A percentile compares a stretch with the other conserved stretches of the same genome.
Evolutionary conservation across 1,140 invertebrate species (phyloP).

Genomic region (Parasteatoda tepidariorum): DNA sequence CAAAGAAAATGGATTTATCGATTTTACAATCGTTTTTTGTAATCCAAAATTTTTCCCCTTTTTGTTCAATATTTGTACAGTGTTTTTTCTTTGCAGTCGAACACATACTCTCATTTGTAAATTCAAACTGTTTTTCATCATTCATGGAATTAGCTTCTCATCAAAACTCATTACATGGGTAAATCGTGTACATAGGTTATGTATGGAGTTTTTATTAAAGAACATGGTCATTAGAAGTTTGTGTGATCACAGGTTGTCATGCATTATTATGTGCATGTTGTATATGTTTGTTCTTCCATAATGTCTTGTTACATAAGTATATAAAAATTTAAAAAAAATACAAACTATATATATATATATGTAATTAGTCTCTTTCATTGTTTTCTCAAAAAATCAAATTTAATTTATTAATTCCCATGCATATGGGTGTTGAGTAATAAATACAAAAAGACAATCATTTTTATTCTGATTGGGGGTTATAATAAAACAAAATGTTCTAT

Average conservation of each 20-base stretch:
- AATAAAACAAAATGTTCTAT: no score
- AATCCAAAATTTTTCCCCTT: not conserved
- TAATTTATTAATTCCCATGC: no score
- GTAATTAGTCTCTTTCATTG: slow-evolving; percentile 34
- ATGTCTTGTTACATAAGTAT: slow-evolving; percentile 29
- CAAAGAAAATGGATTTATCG: not conserved
- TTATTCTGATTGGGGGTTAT: no score
- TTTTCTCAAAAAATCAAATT: no score
- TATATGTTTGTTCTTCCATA: slow-evolving; percentile 55
- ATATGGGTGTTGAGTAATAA: no score
- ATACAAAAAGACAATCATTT: not conserved
- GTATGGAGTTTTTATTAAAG: slow-evolving; percentile 32
- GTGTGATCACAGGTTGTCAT: slow-evolving; percentile 28
- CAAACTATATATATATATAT: slow-evolving; percentile 37
- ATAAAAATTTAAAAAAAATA: slow-evolving; percentile 44
- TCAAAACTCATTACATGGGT: slow-evolving; percentile 22
- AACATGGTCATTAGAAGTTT: slow-evolving; percentile 16
- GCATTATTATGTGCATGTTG: slow-evolving; percentile 47
- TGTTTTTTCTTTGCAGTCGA: slow-evolving; percentile 21
- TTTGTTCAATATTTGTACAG: slow-evolving; percentile 35
- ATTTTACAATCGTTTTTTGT: not conserved
- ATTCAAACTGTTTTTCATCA: slow-evolving; percentile 50
- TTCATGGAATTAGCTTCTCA: slow-evolving; percentile 33
- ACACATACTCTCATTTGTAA: slow-evolving; percentile 51
- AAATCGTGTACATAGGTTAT: slow-evolving; percentile 35